Base-by-base conservation (phyloP, 2,113 vertebrate species). In the Nothocercus nigrocapillus region DNA sequence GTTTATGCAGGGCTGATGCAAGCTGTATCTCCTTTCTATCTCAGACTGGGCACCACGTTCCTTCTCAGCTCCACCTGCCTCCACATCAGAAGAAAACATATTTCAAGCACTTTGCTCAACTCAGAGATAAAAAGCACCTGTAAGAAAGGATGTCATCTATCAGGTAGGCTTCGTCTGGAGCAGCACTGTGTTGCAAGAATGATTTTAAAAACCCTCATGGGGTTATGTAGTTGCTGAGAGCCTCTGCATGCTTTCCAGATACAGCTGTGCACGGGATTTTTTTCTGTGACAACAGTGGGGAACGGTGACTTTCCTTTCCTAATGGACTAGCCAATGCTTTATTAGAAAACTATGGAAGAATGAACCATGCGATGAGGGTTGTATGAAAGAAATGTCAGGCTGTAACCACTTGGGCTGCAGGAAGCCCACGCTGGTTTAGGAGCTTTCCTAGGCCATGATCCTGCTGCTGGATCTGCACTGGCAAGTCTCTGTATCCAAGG, bases 321-420 rank as follows among this genome's bases (percentile, higher is more conserved):
- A 64, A 45, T 51, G 44, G 13, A 24, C 5, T 9, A 81, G 69
- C 73, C 73, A 56, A 86, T 64, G 42, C 56, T 82, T 90, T 47
- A 1, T 34, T 78, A 80, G 63, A 81, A 75, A 90, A 27, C 42
- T 28, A 0, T 12, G 42, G 45, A 54, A 74, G 54, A 66, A 58
- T 0, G 11, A 93, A 58, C 62, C 82, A 18, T 3, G 56, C 56
- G 64, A 38, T 32, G 2, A 3, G 32, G 44, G n/a, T 22, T 70
- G 40, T 7, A 7, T 96, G 95, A 94, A 94, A 94, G 89, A 82
- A 86, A 96, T 87, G 82, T 93, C 95, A 94, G 42, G 3, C 32
- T 34, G 24, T 7, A 64, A 75, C 53, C 32, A 1, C 54, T 62
- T 1, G 0, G 51, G 89, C 40, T 85, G 88, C 66, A 66, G 44